Conservation (phyloP, 1,140 invertebrate species). For the Chymomyza costata region DNA sequence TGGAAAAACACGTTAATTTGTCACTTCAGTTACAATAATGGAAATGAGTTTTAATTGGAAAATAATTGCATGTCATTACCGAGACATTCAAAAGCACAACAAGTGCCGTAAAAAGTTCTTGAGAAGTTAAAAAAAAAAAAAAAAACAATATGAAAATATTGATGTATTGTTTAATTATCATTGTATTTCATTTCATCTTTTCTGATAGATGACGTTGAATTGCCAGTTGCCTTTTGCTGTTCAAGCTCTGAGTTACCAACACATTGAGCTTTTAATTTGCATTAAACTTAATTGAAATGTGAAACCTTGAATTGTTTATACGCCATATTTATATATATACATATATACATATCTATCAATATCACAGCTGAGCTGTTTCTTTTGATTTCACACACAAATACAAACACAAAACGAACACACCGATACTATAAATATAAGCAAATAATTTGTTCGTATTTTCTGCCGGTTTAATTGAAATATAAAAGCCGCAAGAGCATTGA, state of each 20-base stretch:
- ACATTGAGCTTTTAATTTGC: no score
- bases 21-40: slow-evolving; percentile 56
- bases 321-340: no score
- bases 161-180: slow-evolving; percentile 59
- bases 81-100: not conserved
- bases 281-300: slow-evolving; percentile 47
- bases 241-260: no score
- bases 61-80: slow-evolving; percentile 64
- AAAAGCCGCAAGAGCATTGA: slow-evolving; percentile 40
- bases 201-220: slow-evolving; percentile 38
- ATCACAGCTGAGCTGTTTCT: slow-evolving; percentile 16
- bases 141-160: slow-evolving; percentile 45
- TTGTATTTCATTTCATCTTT: slow-evolving; percentile 55
- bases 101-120: no score
- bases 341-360: no score
- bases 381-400: slow-evolving; percentile 38
- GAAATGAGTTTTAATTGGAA: slow-evolving; percentile 63
- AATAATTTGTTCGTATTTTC: slow-evolving; percentile 18
- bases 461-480: slow-evolving; percentile 44
- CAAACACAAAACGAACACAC: no score
- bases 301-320: slow-evolving; percentile 45
- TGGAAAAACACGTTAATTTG: slow-evolving; percentile 46
- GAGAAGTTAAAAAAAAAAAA: not conserved
- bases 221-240: slow-evolving; percentile 7
- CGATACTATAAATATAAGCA: no score